Evolutionary conservation across 2,888 invertebrate species (phyloP), one percentile per base, ranked within the genome.

Genomic region (Polymixis lichenea): DNA sequence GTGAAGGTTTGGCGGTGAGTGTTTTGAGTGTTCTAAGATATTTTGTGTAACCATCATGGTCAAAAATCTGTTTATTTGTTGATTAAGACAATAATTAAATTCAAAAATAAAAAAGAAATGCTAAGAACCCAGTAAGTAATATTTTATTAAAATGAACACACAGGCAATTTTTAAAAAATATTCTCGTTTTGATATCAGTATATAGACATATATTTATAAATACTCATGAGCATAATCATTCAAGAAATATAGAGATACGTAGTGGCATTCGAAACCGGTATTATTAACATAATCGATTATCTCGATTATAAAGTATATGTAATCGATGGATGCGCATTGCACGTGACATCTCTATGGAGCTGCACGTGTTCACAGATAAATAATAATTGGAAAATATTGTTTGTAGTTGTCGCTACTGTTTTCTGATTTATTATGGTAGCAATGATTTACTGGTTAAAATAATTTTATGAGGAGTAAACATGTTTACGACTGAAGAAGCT

Each of bases 201-300:
- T 67, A 58, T 38, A 38, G 38, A 5, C 38, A 6, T 32, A 32
- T 32, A 32, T 32, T 2, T 32, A 32, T 4, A 32, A 32, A 38
- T 38, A 69, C 58, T 62, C 32, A 60, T 75, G 55, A 72, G 69
- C 69, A 49, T 75, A 76, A 75, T 78, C 78, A 78, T 77, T 78
- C 76, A 80, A 78, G 69, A 74, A 76, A 74, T 65, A 28, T 61
- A 73, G 32, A 67, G 53, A 65, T 72, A 85, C 83, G 84, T 82
- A 78, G 85, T 83, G 87, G 85, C 75, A 88, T 89, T 88, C 82
- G 75, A 80, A 89, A 92, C 92, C 88, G 85, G 90, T 89, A 75
- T 76, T 81, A 90, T 91, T 91, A 89, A 65, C 89, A 90, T 90
- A 91, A 89, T 87, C 87, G 86, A 87, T 87, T 79, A 87, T 83